phyloP scores from a whole-genome alignment of 2,888 invertebrate species.

The Lasius platythorax region DNA sequence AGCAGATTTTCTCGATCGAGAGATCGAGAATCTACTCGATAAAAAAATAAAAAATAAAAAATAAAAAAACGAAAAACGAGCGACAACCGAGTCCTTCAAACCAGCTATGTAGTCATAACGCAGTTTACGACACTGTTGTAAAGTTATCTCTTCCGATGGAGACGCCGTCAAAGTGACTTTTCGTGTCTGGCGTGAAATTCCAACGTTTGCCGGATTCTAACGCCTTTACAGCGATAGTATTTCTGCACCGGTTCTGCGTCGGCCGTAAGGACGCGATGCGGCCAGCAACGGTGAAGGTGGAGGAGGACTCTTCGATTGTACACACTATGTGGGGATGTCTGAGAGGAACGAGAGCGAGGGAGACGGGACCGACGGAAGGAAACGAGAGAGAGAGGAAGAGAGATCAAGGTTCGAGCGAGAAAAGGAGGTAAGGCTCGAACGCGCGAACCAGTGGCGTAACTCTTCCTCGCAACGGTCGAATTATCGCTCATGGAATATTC shows the following conservation, averaged over 20 bases:
- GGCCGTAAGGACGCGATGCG: conserved; percentile 4
- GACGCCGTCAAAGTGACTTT: conserved; percentile 41
- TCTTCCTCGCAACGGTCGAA: conserved; percentile 54
- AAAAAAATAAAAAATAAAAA: not conserved
- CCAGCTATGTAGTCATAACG: conserved; percentile 36
- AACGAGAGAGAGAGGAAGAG: not conserved
- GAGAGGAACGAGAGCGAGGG: conserved; percentile 27
- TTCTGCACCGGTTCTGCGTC: conserved; percentile 16
- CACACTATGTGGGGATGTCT: conserved; percentile 33
- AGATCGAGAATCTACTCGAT: not conserved
- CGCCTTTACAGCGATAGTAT: conserved; percentile 32
- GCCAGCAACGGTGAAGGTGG: conserved; percentile 21
- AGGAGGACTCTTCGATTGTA: conserved; percentile 57
- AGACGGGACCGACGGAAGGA: conserved; percentile 5
- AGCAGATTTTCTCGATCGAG: not conserved
- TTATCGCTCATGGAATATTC: conserved; percentile 59
- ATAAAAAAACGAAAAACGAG: not conserved
- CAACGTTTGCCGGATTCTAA: not conserved
- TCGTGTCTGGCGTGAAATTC: conserved; percentile 30
- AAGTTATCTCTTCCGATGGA: conserved; percentile 12
- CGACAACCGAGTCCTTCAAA: conserved; percentile 32
- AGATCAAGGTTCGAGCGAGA: conserved; percentile 30
- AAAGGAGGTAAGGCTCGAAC: conserved; percentile 10
- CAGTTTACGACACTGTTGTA: conserved; percentile 29
- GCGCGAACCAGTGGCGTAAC: conserved; percentile 67